These are phyloP conservation scores for Pseudomyrmex cubaensis DNA, from an alignment of 1,140 invertebrate species.

Conservation along the genomic window DNA sequence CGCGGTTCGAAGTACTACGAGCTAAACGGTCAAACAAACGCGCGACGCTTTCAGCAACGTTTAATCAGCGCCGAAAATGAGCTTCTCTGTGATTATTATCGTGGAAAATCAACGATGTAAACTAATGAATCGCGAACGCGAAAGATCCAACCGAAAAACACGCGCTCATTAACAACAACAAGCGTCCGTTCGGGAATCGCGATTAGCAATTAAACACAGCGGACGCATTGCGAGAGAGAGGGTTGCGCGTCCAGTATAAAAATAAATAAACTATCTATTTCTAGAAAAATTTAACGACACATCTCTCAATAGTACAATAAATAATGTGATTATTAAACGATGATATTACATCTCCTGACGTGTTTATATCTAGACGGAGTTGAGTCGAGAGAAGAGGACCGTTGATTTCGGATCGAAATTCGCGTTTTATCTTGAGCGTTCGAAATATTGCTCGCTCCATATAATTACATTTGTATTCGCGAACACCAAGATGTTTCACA, in stretches of 20 bases:
- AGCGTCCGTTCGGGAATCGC: background rate
- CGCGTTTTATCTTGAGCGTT: conserved; percentile 15
- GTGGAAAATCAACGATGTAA: conserved; percentile 26
- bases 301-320: conserved; percentile 53
- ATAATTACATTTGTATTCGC: background rate
- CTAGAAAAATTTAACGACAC: conserved; percentile 64
- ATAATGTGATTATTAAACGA: conserved; percentile 61
- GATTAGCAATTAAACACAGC: conserved; percentile 32
- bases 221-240: conserved; percentile 28
- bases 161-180: conserved; percentile 24
- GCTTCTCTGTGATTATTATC: conserved; percentile 10
- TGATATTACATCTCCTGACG: too few relatives aligned
- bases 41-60: conserved; percentile 4
- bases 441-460: conserved; percentile 11
- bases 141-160: conserved; percentile 45
- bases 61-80: conserved; percentile 28
- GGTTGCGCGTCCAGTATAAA: conserved; percentile 69
- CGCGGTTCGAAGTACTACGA: background rate
- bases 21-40: background rate
- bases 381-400: conserved; percentile 12
- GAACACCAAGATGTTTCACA: too few relatives aligned
- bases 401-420: conserved; percentile 31
- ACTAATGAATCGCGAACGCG: conserved; percentile 23
- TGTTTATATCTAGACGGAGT: conserved; percentile 39
- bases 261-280: conserved; percentile 77